Conservation (phyloP, 2,888 invertebrate genomes). For the Dryomyza anilis region DNA sequence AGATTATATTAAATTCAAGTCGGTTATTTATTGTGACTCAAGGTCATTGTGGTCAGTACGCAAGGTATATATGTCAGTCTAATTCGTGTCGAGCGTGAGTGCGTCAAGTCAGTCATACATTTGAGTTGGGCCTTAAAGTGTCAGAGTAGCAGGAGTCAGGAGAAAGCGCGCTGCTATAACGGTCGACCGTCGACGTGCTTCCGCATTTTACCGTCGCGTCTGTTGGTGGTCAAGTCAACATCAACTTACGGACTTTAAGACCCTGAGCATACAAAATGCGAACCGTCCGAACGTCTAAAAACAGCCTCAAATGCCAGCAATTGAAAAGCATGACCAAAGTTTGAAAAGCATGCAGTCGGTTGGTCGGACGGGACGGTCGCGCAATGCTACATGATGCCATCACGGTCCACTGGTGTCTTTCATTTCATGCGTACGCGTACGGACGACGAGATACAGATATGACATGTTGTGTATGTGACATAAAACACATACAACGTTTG, state of each 20-base stretch:
- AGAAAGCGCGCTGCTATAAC: not conserved
- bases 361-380: too few relatives aligned
- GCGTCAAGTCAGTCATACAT: not conserved
- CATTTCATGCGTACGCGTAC: slow-evolving; percentile 7
- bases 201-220: slow-evolving; percentile 5
- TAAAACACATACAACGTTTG: slow-evolving; percentile 35
- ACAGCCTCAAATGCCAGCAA: slow-evolving; percentile 23
- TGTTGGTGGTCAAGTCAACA: slow-evolving; percentile 41
- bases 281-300: too few relatives aligned
- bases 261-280: not conserved
- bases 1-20: not conserved
- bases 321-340: slow-evolving; percentile 36
- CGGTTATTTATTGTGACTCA: not conserved
- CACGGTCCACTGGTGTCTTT: slow-evolving; percentile 6
- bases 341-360: slow-evolving; percentile 34
- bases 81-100: not conserved
- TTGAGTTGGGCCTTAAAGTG: not conserved
- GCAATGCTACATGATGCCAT: too few relatives aligned
- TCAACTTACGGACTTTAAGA: slow-evolving; percentile 14
- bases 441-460: slow-evolving; percentile 40
- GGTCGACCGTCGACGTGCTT: not conserved
- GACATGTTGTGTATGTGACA: slow-evolving; percentile 52
- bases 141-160: not conserved
- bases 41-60: not conserved
- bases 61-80: too few relatives aligned